Evolutionary conservation across 2,797 vertebrate genomes (phyloP).

Genomic region (Buceros bicornis): DNA sequence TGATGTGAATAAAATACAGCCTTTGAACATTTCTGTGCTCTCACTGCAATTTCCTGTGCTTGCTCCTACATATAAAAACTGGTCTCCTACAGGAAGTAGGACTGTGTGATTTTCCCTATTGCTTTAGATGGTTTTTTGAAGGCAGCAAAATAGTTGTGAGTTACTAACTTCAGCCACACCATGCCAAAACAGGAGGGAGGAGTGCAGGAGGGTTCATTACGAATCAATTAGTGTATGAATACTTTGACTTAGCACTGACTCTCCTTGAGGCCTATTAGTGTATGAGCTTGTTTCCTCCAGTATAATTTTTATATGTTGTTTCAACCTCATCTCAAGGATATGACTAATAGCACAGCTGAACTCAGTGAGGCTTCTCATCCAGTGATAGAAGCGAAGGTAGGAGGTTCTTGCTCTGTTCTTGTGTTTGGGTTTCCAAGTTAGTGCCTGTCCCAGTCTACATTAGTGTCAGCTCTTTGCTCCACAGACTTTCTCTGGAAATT

Average conservation of each 20-base stretch:
- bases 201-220: neutral
- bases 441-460: neutral
- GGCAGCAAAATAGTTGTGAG: neutral
- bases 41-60: neutral
- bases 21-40: neutral
- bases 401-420: neutral
- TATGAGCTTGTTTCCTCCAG: neutral
- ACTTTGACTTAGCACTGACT: neutral
- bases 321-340: neutral
- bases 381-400: neutral
- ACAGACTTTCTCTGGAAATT: neutral
- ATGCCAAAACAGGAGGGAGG: neutral
- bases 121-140: neutral
- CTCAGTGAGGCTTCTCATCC: neutral
- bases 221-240: neutral
- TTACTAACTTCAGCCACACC: neutral
- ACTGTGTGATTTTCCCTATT: neutral
- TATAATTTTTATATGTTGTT: neutral
- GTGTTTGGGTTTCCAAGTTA: neutral
- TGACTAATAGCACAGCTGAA: neutral
- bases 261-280: neutral
- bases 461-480: neutral
- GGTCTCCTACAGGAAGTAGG: neutral
- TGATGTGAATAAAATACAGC: neutral
- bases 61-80: accelerated